Percentiles rank a stretch among this genome's conserved stretches.
phyloP scores from a whole-genome alignment of 2,888 invertebrate genomes.

The Baronia brevicornis region DNA sequence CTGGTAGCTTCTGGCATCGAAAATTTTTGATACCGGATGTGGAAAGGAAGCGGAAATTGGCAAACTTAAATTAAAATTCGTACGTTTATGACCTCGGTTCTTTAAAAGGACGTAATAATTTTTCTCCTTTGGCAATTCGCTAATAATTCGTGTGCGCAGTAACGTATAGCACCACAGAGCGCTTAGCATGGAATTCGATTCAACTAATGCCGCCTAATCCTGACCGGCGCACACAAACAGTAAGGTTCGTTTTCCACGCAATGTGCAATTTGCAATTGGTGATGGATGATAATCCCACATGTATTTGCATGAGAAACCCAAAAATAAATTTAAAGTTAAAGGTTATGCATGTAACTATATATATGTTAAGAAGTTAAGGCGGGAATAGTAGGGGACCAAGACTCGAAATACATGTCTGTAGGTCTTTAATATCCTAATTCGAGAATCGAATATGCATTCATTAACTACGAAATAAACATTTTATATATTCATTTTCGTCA shows the following conservation, averaged over 20 bases:
- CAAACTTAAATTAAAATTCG: slow-evolving; percentile 44
- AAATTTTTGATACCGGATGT: slow-evolving; percentile 25
- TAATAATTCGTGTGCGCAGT: slow-evolving; percentile 34
- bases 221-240: slow-evolving; percentile 57
- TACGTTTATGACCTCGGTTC: slow-evolving; percentile 11
- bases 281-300: slow-evolving; percentile 67
- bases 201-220: slow-evolving; percentile 70
- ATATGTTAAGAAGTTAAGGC: too few species aligned
- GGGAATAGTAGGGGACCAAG: too few species aligned
- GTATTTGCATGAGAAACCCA: slow-evolving; percentile 45
- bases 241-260: slow-evolving; percentile 57
- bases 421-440: too few species aligned
- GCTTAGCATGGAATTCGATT: slow-evolving; percentile 71
- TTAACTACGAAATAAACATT: too few species aligned
- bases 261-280: slow-evolving; percentile 59
- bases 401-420: too few species aligned
- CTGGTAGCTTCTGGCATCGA: too few species aligned
- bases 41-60: slow-evolving; percentile 47
- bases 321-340: slow-evolving; percentile 40
- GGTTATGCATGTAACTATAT: too few species aligned
- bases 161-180: slow-evolving; percentile 62
- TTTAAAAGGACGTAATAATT: slow-evolving; percentile 13
- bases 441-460: too few species aligned
- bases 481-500: too few species aligned
- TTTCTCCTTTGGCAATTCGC: slow-evolving; percentile 17